A percentile compares a stretch with the other conserved stretches of the same genome.
Conservation (phyloP, 2,113 vertebrate genomes). For the Otolemur garnettii region DNA sequence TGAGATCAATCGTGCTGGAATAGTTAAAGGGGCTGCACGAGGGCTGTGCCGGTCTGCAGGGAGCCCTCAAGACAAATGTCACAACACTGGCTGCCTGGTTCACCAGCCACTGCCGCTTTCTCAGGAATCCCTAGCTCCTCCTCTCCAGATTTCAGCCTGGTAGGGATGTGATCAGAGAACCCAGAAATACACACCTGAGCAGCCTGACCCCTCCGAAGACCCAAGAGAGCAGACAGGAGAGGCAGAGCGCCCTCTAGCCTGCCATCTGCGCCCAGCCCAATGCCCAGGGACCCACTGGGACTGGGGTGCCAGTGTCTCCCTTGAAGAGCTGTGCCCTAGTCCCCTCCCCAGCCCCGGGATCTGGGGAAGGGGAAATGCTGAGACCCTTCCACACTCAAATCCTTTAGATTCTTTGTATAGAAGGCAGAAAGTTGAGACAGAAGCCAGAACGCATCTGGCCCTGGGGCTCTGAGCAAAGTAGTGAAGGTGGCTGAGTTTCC, state of each 20-base stretch:
- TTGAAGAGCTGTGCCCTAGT: neutral
- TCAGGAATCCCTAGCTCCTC: neutral
- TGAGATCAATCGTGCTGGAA: no score
- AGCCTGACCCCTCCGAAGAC: neutral
- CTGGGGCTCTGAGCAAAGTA: neutral
- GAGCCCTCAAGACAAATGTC: neutral
- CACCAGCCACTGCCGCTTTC: neutral
- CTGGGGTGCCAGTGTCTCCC: neutral
- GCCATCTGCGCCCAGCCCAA: neutral
- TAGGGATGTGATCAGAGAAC: fast-evolving
- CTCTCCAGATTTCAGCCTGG: neutral
- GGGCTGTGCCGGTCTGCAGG: neutral
- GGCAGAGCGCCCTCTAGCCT: neutral
- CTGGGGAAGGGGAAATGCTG: neutral
- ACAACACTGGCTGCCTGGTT: neutral
- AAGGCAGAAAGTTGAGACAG: neutral
- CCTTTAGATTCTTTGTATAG: neutral
- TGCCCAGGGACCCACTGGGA: fast-evolving
- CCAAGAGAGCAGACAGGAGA: fast-evolving
- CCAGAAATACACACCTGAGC: neutral
- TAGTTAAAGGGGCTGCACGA: neutral
- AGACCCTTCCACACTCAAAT: neutral
- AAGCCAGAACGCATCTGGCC: neutral
- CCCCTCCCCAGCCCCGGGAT: neutral
- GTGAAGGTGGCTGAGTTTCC: fast-evolving